A percentile compares a stretch with the other conserved stretches of the same genome.
These are phyloP conservation scores for Caenorhabditis parvicauda DNA, from an alignment of 2,888 invertebrate species.

Conservation along the genomic window DNA sequence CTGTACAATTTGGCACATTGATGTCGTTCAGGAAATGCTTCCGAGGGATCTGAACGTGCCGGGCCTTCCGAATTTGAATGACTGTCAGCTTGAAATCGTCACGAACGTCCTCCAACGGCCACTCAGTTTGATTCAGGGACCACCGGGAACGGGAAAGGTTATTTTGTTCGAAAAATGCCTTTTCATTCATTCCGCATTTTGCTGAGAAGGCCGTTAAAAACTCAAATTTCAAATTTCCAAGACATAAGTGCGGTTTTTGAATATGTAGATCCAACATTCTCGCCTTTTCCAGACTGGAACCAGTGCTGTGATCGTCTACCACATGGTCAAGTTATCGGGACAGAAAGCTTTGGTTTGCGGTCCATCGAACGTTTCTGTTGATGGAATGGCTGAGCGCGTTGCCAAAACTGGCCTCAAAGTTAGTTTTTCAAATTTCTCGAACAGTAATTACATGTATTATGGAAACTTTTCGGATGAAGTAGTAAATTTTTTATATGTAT, in stretches of 20 bases:
- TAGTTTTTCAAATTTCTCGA: no score
- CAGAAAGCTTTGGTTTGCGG: constrained; percentile 86
- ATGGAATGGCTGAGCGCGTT: constrained; percentile 97
- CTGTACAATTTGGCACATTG: no score
- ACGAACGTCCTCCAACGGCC: constrained; percentile 95
- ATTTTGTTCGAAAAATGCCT: background rate
- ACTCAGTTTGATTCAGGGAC: constrained; percentile 87
- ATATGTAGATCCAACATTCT: background rate
- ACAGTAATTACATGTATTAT: no score
- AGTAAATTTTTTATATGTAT: no score
- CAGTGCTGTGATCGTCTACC: constrained; percentile 97
- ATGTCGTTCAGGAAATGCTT: no score
- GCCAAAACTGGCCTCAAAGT: constrained; percentile 89
- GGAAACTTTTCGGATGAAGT: no score
- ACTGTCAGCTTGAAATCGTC: constrained; percentile 96
- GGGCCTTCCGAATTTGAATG: constrained; percentile 92
- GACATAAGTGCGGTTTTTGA: background rate
- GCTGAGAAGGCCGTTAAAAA: background rate
- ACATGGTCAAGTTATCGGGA: constrained; percentile 81
- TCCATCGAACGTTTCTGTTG: constrained; percentile 97
- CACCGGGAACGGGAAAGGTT: constrained; percentile 47
- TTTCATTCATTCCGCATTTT: background rate
- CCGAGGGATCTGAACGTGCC: constrained; percentile 88
- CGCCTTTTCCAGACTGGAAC: constrained; percentile 79
- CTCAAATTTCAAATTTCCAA: background rate